Evolutionary conservation across 2,797 vertebrate genomes (phyloP), one percentile per base, ranked within the genome.

Genomic region (Passerculus sandwichensis): DNA sequence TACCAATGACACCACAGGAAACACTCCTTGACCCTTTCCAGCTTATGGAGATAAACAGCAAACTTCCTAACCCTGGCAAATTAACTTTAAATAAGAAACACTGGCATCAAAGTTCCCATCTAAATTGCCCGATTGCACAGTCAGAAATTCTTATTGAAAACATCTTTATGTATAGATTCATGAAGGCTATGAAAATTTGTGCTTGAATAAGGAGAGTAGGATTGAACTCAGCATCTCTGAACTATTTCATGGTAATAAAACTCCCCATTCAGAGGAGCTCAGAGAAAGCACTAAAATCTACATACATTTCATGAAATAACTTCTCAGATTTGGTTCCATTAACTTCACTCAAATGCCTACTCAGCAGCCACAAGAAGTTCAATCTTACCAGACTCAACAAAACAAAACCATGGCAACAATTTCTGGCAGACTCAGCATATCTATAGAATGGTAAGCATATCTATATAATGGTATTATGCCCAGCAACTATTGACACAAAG

Each of bases 291-390:
- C 45, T 64, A 66, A 83, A 85, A 85, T 80, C 62, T 77, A 85
- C 72, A 50, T 38, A 75, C 32, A 19, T 88, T 88, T 89, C 80
- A 67, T 69, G 26, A 96, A 95, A 59, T 50, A 91, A 79, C 75
- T 89, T 64, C 44, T 97, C 83, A 57, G 27, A 75, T 78, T 56
- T 80, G 61, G 19, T 91, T 77, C 83, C 72, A 36, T 76, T 78
- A 91, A 81, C 69, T 66, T 84, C 54, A 62, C 32, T 73, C 36
- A 77, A 40, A 47, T 29, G 34, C 53, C 64, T 87, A 34, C 67
- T 79, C 71, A 75, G 51, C 6, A 22, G 62, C 34, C 42, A 32
- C 79, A 61, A 78, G 71, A 22, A 83, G n/a, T 40, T 57, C 53
- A 72, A 0, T 42, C 47, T 66, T 77, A 70, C 36, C 57, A 70